A percentile compares a stretch with the other conserved stretches of the same genome.
Evolutionary conservation across 2,888 invertebrate species (phyloP).

Genomic region (Acanthococcus lagerstroemiae): DNA sequence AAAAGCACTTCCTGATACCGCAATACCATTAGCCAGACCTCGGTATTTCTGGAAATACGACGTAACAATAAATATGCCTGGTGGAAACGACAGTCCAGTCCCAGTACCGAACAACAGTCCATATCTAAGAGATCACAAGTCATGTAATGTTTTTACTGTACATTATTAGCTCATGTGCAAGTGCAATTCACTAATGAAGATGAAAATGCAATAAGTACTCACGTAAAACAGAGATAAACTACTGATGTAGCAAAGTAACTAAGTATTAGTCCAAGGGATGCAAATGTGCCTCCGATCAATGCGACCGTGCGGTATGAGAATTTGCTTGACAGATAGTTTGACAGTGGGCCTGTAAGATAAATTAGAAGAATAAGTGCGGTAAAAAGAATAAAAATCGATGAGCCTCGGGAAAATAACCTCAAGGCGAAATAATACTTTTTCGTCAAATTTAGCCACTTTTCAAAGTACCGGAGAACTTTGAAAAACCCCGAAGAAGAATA

Average conservation of each 20-base stretch:
- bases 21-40: slow-evolving; percentile 76
- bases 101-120: slow-evolving; percentile 73
- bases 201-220: slow-evolving; percentile 38
- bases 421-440: too few species aligned
- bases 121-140: slow-evolving; percentile 49
- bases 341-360: slow-evolving; percentile 60
- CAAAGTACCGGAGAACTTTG: too few species aligned
- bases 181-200: too few species aligned
- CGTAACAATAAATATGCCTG: slow-evolving; percentile 80
- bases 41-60: slow-evolving; percentile 70
- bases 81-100: slow-evolving; percentile 76
- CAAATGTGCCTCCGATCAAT: slow-evolving; percentile 67
- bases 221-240: slow-evolving; percentile 67
- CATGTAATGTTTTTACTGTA: not conserved
- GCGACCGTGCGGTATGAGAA: slow-evolving; percentile 78
- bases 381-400: too few species aligned
- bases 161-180: too few species aligned
- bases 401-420: too few species aligned
- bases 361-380: not conserved
- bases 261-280: slow-evolving; percentile 72
- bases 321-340: slow-evolving; percentile 71
- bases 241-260: slow-evolving; percentile 74
- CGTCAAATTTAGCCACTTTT: too few species aligned
- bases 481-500: not conserved
- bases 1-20: slow-evolving; percentile 78